Base-by-base conservation (phyloP, 2,797 vertebrate species). In the Oreortyx pictus region DNA sequence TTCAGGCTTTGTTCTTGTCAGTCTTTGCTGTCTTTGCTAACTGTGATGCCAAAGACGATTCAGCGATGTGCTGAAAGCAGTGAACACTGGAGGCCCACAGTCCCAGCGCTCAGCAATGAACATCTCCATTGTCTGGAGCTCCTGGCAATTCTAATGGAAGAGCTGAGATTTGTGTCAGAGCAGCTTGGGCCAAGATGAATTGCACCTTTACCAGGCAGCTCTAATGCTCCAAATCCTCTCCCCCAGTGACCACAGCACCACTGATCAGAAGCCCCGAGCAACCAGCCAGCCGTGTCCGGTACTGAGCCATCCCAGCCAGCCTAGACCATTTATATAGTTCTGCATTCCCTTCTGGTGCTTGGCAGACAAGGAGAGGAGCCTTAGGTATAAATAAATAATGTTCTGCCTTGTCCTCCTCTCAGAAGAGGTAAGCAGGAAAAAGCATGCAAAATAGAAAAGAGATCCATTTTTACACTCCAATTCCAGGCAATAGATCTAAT, bases 221-320 rank as follows among this genome's bases (percentile, higher is more conserved):
- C 46, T 66, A 24, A 24, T 17, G 14, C 23, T 43, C 52, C 52
- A 20, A 31, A 15, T 60, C 52, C 33, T 56, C 33, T 66, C 12
- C 41, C 68, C 23, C 22, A 27, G 39, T 46, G 65, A 77, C 50
- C 35, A 22, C 37, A 18, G 15, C 56, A 33, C 9, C 4, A 37
- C 65, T 1, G 0, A n/a, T 71, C 52, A 43, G 44, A n/a, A 60
- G 33, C 46, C 0, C 1, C 33, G 8, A 0, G 1, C 29, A 24
- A 52, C 66, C 54, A 61, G 41, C 27, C 39, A 20, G 14, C 50
- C 46, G 24, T 49, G 60, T 7, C 41, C 37, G 52, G 31, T 65
- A 29, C 18, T 8, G 11, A 27, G 54, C 8, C 35, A 25, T 20
- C 44, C 20, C 27, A 15, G 59, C 17, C 70, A 41, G 47, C 39